These are phyloP conservation scores for Barbus barbus DNA, from an alignment of 2,113 vertebrate genomes.

Conservation along the genomic window DNA sequence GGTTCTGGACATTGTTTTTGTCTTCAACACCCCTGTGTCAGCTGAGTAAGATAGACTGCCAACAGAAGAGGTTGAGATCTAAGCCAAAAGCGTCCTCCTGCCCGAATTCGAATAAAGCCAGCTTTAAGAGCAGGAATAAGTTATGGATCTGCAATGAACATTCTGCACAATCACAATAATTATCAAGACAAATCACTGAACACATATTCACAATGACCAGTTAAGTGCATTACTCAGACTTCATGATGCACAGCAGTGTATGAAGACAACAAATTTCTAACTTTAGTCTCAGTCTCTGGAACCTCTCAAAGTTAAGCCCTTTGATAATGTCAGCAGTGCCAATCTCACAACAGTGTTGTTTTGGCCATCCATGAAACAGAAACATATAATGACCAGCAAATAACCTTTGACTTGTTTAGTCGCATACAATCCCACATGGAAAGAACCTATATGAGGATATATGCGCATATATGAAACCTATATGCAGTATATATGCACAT, in stretches of 20 bases:
- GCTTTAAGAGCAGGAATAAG: background rate
- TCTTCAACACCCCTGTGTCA: background rate
- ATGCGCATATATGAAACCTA: no score
- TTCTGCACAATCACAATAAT: background rate
- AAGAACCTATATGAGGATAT: no score
- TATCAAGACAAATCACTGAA: background rate
- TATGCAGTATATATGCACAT: no score
- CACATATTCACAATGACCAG: background rate
- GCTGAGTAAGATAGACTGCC: no score
- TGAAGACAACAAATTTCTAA: background rate
- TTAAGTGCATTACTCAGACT: background rate
- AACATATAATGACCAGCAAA: background rate
- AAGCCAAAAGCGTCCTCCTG: background rate
- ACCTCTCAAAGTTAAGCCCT: background rate
- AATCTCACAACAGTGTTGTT: background rate
- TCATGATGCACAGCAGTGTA: background rate
- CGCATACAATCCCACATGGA: no score
- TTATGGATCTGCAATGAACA: background rate
- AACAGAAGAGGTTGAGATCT: background rate
- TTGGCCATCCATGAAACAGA: background rate
- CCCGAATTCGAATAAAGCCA: background rate
- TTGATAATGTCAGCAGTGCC: constrained; percentile 4
- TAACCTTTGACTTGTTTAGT: background rate
- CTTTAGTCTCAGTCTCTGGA: constrained; percentile 22
- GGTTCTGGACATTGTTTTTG: background rate